Conservation (phyloP, 2,888 invertebrate species). For the Dione vanillae region DNA sequence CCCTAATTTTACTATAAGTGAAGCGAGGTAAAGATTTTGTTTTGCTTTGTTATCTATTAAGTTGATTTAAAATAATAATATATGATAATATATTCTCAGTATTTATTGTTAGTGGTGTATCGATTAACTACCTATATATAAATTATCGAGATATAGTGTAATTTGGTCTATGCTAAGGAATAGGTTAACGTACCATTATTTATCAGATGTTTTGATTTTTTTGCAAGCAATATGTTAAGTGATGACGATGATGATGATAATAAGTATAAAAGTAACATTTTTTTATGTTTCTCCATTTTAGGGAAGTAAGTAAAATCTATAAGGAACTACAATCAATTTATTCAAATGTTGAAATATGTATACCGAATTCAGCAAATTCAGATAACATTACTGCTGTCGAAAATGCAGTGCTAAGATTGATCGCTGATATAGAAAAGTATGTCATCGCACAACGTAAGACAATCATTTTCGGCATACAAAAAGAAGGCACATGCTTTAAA, state of each 20-base stretch:
- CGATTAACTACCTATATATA: too few relatives aligned
- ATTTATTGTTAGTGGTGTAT: too few relatives aligned
- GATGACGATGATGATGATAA: too few relatives aligned
- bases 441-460: slow-evolving; percentile 41
- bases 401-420: slow-evolving; percentile 59
- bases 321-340: slow-evolving; percentile 85
- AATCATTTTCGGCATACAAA: slow-evolving; percentile 50
- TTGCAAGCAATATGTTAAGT: too few relatives aligned
- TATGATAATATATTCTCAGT: too few relatives aligned
- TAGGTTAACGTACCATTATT: too few relatives aligned
- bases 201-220: too few relatives aligned
- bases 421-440: slow-evolving; percentile 52
- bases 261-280: too few relatives aligned
- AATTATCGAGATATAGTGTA: too few relatives aligned
- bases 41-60: not conserved
- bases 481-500: slow-evolving; percentile 73
- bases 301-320: slow-evolving; percentile 74
- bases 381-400: slow-evolving; percentile 59
- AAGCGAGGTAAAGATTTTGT: slow-evolving; percentile 76
- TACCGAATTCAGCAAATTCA: slow-evolving; percentile 58
- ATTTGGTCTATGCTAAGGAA: too few relatives aligned
- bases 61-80: too few relatives aligned
- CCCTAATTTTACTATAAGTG: slow-evolving; percentile 81
- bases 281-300: slow-evolving; percentile 55
- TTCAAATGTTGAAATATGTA: slow-evolving; percentile 82